Conservation (phyloP, 2,888 invertebrate genomes). For the Tupiocoris notatus region DNA sequence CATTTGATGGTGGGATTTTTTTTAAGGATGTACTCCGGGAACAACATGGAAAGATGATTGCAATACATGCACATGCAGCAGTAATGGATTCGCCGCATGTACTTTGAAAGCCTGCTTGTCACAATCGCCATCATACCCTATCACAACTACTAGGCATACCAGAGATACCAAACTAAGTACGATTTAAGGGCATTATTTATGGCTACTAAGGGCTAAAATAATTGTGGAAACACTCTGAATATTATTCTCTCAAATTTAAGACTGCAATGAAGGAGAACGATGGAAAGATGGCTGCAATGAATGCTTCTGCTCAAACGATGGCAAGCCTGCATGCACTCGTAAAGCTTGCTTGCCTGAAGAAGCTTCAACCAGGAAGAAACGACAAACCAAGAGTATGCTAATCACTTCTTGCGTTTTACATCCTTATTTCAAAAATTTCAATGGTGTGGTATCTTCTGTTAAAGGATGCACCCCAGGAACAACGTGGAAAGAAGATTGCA, state of each 20-base stretch:
- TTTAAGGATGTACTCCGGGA: conserved; percentile 10
- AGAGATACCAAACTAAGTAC: too few relatives aligned
- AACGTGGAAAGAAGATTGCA: conserved; percentile 23
- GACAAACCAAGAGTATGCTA: background rate
- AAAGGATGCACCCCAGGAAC: conserved; percentile 15
- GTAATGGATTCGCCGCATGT: background rate
- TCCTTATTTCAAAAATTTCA: too few relatives aligned
- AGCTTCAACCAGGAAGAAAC: background rate
- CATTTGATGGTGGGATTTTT: too few relatives aligned
- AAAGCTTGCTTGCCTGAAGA: background rate
- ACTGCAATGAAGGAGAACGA: conserved; percentile 6
- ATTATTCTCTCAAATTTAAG: background rate
- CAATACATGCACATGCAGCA: conserved; percentile 3
- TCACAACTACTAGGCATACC: background rate
- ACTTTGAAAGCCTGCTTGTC: conserved; percentile 2
- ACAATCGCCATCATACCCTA: background rate
- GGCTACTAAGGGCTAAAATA: too few relatives aligned
- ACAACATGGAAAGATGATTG: conserved; percentile 20
- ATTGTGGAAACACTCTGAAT: too few relatives aligned
- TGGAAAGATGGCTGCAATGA: conserved; percentile 23
- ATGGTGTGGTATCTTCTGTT: too few relatives aligned
- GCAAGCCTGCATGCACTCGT: conserved; percentile 4
- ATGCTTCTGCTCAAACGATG: conserved; percentile 7
- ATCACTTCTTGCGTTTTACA: too few relatives aligned
- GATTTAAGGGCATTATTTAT: too few relatives aligned